These are phyloP conservation scores for Ara ararauna DNA, from an alignment of 2,797 vertebrate genomes.

Conservation along the genomic window DNA sequence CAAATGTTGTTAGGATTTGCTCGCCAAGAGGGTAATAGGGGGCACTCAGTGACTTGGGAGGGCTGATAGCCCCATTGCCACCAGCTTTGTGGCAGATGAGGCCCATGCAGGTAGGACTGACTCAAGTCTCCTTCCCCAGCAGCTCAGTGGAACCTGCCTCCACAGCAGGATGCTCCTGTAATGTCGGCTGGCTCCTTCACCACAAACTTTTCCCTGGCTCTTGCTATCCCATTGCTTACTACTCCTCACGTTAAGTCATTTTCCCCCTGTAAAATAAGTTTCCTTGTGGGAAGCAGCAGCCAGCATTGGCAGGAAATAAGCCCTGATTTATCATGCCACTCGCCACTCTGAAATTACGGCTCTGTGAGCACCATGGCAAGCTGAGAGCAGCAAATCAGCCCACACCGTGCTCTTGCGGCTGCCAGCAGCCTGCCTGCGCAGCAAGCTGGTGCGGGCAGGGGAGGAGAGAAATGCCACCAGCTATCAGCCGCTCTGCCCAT, in stretches of 20 bases:
- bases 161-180: rapidly evolving
- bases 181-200: neutral
- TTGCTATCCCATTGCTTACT: neutral
- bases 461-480: neutral
- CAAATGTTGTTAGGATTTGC: rapidly evolving
- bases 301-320: constrained; percentile 29
- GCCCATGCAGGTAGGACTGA: neutral
- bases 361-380: neutral
- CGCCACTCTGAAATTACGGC: neutral
- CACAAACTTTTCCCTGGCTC: constrained; percentile 7
- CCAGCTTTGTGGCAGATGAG: neutral
- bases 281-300: constrained; percentile 22
- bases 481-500: constrained; percentile 2
- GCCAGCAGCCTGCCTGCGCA: neutral
- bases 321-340: constrained; percentile 27
- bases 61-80: neutral
- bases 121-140: neutral
- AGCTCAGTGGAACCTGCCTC: neutral
- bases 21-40: rapidly evolving
- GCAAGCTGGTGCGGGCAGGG: neutral
- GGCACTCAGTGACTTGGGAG: neutral
- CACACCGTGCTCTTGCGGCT: neutral
- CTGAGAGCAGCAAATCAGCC: neutral
- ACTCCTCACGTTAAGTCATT: neutral
- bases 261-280: constrained; percentile 43